A percentile compares a stretch with the other conserved stretches of the same genome.
Evolutionary conservation across 37 sponge, comb jelly and placozoan species (phyloP).

Genomic region (Chondrilla cf. caribensis): DNA sequence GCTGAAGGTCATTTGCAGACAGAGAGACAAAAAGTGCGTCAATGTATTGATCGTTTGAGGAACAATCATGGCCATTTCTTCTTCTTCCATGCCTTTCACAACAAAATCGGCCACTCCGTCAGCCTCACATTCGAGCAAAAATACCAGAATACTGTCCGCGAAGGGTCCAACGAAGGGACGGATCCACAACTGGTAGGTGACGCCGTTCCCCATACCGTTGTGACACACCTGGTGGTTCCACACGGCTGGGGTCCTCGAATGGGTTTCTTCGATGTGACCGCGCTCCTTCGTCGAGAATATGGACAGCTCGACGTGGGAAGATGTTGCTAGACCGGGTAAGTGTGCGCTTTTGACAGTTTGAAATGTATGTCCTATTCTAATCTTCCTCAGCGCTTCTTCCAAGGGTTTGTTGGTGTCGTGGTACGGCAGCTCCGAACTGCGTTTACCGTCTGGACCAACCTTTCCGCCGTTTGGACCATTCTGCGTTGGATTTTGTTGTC

Average conservation of each 20-base stretch:
- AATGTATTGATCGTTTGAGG: constrained; percentile 14
- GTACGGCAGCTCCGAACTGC: no score
- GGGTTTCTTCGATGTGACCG: no score
- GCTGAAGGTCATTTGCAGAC: constrained; percentile 34
- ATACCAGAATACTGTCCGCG: constrained; percentile 13
- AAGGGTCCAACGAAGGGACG: constrained; percentile 36
- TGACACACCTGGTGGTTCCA: background rate
- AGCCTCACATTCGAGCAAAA: background rate
- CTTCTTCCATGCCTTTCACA: background rate
- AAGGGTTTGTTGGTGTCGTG: background rate
- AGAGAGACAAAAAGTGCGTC: constrained; percentile 31
- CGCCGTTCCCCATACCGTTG: background rate
- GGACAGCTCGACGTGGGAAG: background rate
- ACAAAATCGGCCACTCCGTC: background rate
- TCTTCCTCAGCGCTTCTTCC: background rate
- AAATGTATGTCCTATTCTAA: background rate
- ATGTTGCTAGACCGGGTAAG: background rate
- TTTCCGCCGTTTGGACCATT: no score
- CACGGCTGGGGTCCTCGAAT: background rate
- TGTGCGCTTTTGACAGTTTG: background rate
- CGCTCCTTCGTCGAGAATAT: background rate
- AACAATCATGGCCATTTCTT: background rate
- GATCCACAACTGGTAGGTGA: constrained; percentile 1
- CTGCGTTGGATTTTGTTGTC: no score
- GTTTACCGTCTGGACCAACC: no score